Percentiles rank a stretch among this genome's conserved stretches.
Conservation (phyloP, 2,797 vertebrate species). For the Sebastes melanostomus region DNA sequence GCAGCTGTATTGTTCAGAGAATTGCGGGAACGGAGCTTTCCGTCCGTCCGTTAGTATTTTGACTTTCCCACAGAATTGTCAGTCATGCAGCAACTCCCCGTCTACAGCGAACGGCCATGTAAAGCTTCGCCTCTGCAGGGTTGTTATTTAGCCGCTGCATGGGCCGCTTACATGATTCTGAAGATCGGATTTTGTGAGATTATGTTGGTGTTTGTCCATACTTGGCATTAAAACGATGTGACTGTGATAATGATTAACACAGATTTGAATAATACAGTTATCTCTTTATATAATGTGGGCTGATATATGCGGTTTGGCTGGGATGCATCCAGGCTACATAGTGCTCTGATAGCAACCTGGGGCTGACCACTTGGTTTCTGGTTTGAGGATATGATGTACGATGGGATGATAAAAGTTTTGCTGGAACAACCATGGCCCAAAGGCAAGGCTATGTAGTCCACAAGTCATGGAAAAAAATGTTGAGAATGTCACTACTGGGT, state of each 20-base stretch:
- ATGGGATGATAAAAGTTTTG: conserved; percentile 43
- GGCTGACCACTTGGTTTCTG: conserved; percentile 22
- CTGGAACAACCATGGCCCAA: conserved; percentile 1
- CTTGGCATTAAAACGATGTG: conserved; percentile 39
- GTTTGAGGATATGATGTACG: conserved; percentile 40
- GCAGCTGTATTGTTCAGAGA: conserved; percentile 54
- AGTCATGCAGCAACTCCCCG: conserved; percentile 59
- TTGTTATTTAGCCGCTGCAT: conserved; percentile 48
- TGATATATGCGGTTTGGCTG: conserved; percentile 28
- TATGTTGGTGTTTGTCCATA: conserved; percentile 55
- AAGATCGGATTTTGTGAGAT: conserved; percentile 63
- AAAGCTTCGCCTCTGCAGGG: conserved; percentile 52
- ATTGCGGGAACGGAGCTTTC: conserved; percentile 54
- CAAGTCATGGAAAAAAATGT: not conserved
- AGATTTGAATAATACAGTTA: conserved; percentile 45
- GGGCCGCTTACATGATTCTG: conserved; percentile 39
- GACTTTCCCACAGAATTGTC: conserved; percentile 62
- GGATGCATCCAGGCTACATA: conserved; percentile 14
- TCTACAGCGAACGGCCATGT: conserved; percentile 60
- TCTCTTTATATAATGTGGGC: conserved; percentile 18
- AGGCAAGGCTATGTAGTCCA: conserved; percentile 7
- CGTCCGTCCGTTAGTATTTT: conserved; percentile 47
- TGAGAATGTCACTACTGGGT: not conserved
- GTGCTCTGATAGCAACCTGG: conserved; percentile 16
- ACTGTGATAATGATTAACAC: conserved; percentile 13